Base-by-base conservation (phyloP, 2,113 vertebrate genomes). In the Agelaius tricolor region DNA sequence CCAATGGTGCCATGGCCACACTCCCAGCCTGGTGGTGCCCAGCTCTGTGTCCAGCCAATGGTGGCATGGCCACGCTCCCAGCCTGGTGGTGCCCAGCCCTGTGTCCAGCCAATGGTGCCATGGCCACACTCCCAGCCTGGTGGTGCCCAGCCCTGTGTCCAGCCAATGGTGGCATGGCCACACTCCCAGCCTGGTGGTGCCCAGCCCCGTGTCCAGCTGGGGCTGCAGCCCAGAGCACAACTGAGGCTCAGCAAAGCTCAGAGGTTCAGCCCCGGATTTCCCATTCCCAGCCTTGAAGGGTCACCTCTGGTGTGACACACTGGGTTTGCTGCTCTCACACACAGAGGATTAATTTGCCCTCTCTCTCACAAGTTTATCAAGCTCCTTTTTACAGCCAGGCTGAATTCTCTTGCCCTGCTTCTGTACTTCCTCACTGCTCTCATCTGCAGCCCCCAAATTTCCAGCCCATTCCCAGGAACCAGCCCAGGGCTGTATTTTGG, bases 111-210 rank as follows among this genome's bases (percentile, higher is more conserved):
- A 19, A 8, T 12, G 7, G 75, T 10, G 17, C 24, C n/a, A 22
- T 2, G 4, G n/a, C 10, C 10, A 59, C 15, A 5, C 27, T 66
- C 20, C 30, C 2, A 0, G 2, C 13, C 0, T 0, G 49, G 11
- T 0, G 24, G 14, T 1, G 37, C 9, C 27, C 66, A 12, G 1
- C 24, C 39, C 8, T 0, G 9, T 8, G 51, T 5, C 44, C 67
- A 39, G 2, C 5, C 1, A 20, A 6, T 44, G 44, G 44, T 44
- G 44, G 21, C n/a, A 22, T 2, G 4, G n/a, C 10, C 10, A 59
- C 17, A 4, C 23, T 66, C 23, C 31, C 2, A 0, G 2, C 15
- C 0, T 0, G 49, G 11, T 0, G 24, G 15, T 1, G 37, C 8
- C 27, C 66, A 12, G 1, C 26, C 44, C 8, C 0, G 9, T 8